These are phyloP conservation scores for Chymomyza fuscimana DNA, from an alignment of 2,888 invertebrate species.

Conservation along the genomic window DNA sequence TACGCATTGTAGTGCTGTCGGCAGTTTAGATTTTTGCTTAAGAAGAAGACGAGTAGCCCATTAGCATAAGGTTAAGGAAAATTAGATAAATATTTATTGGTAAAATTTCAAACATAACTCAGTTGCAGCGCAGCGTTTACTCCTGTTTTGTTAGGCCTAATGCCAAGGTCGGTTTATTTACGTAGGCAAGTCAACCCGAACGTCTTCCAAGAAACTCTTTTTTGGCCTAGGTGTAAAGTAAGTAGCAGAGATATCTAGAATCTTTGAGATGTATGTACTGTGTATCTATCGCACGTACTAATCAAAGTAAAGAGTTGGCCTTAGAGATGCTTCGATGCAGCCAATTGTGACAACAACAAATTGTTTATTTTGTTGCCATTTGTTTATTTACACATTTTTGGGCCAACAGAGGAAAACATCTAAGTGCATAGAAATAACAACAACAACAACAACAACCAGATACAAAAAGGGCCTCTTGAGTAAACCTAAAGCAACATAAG, in stretches of 20 bases:
- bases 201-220: neutral
- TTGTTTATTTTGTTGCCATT: conserved; percentile 61
- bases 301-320: conserved; percentile 2
- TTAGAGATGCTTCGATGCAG: conserved; percentile 12
- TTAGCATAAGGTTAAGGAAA: conserved; percentile 49
- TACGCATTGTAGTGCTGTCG: neutral
- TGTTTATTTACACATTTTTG: conserved; percentile 47
- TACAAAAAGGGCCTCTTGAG: conserved; percentile 48
- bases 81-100: conserved; percentile 26
- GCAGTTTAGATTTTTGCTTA: neutral
- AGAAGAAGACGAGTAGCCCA: conserved; percentile 22
- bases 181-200: neutral
- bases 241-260: conserved; percentile 13
- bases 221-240: neutral
- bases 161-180: neutral
- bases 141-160: neutral
- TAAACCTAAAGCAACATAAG: conserved; percentile 46
- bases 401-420: conserved; percentile 8
- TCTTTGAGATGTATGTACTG: neutral
- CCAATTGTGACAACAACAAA: conserved; percentile 35
- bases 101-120: neutral
- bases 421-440: neutral
- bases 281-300: neutral
- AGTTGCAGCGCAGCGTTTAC: neutral
- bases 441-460: neutral